Percentiles rank a stretch among this genome's conserved stretches.
Evolutionary conservation across 2,113 vertebrate species (phyloP).

Genomic region (Epinephelus lanceolatus): DNA sequence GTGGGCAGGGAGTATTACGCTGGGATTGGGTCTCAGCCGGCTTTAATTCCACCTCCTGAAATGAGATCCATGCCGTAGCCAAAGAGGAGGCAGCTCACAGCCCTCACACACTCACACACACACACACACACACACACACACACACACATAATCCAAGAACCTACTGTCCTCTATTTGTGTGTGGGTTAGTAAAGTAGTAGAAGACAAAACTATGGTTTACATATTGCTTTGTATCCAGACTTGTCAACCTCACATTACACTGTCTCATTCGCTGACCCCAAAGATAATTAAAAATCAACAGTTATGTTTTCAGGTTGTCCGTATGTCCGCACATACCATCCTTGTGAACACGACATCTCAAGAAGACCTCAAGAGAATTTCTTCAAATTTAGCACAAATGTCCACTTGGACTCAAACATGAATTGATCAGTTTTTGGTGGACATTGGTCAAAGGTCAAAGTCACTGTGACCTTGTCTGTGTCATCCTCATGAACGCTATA

Average conservation of each 20-base stretch:
- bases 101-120: conserved; percentile 23
- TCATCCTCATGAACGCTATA: no score
- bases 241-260: not conserved
- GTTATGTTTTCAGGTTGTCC: no score
- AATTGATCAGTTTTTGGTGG: no score
- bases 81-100: conserved; percentile 52
- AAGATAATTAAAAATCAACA: no score
- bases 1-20: conserved; percentile 58
- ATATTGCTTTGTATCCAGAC: not conserved
- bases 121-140: conserved; percentile 26
- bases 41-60: conserved; percentile 79
- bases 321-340: no score
- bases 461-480: no score
- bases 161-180: conserved; percentile 6
- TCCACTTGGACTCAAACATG: no score
- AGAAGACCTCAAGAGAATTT: no score
- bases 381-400: no score
- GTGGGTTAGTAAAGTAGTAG: conserved; percentile 11
- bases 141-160: not conserved
- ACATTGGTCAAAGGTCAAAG: no score
- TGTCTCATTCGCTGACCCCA: not conserved
- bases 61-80: conserved; percentile 68
- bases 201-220: not conserved
- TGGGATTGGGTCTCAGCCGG: conserved; percentile 75
- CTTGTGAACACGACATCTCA: no score